phyloP scores from a whole-genome alignment of 2,797 vertebrate genomes.

The Mionectes olivaceus region DNA sequence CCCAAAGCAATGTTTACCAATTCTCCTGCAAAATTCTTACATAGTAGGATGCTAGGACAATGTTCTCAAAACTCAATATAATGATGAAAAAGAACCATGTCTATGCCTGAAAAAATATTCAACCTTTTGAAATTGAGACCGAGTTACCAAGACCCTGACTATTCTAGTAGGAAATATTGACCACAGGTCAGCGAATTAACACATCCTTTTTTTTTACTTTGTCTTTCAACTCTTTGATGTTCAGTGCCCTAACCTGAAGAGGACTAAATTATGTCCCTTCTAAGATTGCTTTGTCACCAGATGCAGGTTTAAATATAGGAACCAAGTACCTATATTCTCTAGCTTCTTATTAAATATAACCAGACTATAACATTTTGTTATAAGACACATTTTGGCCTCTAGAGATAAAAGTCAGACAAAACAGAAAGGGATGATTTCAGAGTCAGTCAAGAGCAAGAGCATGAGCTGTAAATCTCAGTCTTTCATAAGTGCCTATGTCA shows the following conservation, averaged over 20 bases:
- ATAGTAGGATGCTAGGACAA: background rate
- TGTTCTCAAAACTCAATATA: background rate
- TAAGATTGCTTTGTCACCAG: background rate
- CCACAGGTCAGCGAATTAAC: background rate
- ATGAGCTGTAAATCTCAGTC: background rate
- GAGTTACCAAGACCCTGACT: background rate
- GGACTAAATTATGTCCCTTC: background rate
- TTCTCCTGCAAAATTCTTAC: background rate
- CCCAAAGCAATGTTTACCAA: background rate
- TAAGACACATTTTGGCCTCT: background rate
- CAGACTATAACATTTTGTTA: too few relatives aligned
- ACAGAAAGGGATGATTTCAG: background rate
- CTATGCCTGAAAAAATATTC: background rate
- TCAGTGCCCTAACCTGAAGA: background rate
- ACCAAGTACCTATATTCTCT: background rate
- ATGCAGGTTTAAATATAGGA: background rate
- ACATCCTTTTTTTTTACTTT: background rate
- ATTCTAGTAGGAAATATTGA: background rate
- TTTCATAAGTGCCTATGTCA: background rate
- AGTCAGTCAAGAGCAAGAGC: background rate
- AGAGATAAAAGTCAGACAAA: background rate
- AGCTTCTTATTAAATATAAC: background rate
- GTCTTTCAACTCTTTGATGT: background rate
- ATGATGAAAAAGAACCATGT: background rate
- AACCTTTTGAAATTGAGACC: background rate